phyloP scores from a whole-genome alignment of 2,888 invertebrate species.

The Lithophane leautieri region DNA sequence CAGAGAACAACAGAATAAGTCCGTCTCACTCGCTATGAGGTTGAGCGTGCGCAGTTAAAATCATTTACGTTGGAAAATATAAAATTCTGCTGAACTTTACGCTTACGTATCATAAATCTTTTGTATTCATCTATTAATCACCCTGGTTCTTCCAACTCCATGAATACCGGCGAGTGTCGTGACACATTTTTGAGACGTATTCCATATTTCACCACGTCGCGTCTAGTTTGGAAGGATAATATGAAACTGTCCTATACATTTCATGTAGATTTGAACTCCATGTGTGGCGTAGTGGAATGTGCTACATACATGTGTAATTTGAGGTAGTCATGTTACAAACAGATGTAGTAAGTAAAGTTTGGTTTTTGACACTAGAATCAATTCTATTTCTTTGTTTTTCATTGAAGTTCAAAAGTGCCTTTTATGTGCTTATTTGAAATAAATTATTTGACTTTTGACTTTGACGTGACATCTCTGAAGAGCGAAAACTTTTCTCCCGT shows the following conservation, averaged over 20 bases:
- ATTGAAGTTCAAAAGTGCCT: too few relatives aligned
- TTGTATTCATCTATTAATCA: conserved; percentile 36
- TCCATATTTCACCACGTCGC: conserved; percentile 33
- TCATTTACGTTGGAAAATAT: background rate
- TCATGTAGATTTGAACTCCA: conserved; percentile 38
- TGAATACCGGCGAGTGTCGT: conserved; percentile 2
- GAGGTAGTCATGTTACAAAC: background rate
- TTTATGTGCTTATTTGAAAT: too few relatives aligned
- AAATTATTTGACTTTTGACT: too few relatives aligned
- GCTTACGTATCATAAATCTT: conserved; percentile 29
- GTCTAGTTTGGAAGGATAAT: conserved; percentile 23
- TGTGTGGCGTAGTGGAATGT: conserved; percentile 23
- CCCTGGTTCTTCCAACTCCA: background rate
- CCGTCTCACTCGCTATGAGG: too few relatives aligned
- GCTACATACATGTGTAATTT: conserved; percentile 15
- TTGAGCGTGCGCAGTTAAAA: too few relatives aligned
- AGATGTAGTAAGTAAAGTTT: too few relatives aligned
- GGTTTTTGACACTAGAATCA: too few relatives aligned
- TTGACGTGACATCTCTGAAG: too few relatives aligned
- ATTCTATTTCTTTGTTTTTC: too few relatives aligned
- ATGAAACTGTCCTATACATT: conserved; percentile 36
- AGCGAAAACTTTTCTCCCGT: too few relatives aligned
- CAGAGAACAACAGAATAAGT: too few relatives aligned
- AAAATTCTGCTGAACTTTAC: conserved; percentile 1
- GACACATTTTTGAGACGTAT: conserved; percentile 33